Evolutionary conservation across 37 sponge, comb jelly and placozoan genomes (phyloP), one percentile per base, ranked within the genome.

Genomic region (Geodia barretti): DNA sequence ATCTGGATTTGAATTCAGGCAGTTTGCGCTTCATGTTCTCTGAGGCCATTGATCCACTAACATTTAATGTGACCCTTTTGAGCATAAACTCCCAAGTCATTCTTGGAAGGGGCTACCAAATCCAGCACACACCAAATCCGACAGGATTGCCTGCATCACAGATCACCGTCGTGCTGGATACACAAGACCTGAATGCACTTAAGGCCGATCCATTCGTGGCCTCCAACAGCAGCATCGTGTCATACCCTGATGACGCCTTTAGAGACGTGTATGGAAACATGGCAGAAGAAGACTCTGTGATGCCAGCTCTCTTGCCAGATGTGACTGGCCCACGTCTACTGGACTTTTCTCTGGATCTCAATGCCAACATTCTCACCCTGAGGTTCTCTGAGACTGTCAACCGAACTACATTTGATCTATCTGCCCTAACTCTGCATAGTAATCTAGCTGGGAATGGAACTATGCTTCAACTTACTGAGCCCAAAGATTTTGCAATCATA

Each of bases 301-400:
- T 66, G 24, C 89, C 76, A 3, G 66, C 76, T 43, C 85, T 73
- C 37, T 62, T 70, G 14, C 74, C 78, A 19, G 93, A 96, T 67
- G 69, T 64, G 0, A 90, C 69, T 43, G 83, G 83, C 5, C 96
- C 93, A 31, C 19, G 33, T 39, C 64, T 92, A 21, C 42, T 65
- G 1, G 26, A 33, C 21, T 96, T 96, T 74, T 82, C 80, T 35
- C 60, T 96, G 24, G 87, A 96, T 47, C 71, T 96, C 61, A 58
- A 92, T 47, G 30, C 71, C n/a, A 88, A 80, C 65, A 43, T 20
- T 5, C 78, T 96, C 14, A 75, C 74, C 5, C 81, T 96, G 23
- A 75, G 70, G 21, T 96, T 96, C 82, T 89, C 91, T 70, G 93
- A 92, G 58, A 87, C 88, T 58, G 89, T 96, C 20, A 74, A 92